phyloP scores from a whole-genome alignment of 2,797 vertebrate species.

The Mormyrops attenuatus region DNA sequence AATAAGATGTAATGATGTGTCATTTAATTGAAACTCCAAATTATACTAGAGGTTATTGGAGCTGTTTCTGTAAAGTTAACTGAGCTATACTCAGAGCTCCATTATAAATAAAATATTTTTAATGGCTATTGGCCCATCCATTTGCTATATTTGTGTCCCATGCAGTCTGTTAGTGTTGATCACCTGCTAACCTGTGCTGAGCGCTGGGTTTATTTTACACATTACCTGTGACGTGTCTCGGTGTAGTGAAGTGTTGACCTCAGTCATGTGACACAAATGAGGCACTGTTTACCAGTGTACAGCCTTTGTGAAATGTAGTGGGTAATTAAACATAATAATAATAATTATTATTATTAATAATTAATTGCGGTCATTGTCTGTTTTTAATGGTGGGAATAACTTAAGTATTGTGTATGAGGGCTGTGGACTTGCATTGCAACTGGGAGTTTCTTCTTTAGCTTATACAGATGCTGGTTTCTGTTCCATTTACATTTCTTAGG shows the following conservation, averaged over 20 bases:
- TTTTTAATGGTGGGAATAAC: background rate
- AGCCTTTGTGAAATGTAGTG: background rate
- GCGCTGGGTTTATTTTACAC: background rate
- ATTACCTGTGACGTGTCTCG: background rate
- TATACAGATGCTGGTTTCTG: background rate
- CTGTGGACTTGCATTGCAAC: background rate
- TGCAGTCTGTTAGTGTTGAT: background rate
- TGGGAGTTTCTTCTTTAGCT: background rate
- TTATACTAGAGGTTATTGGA: background rate
- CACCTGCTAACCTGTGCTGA: background rate
- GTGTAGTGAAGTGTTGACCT: background rate
- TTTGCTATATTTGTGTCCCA: background rate
- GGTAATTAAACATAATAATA: background rate
- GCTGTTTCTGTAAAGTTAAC: background rate
- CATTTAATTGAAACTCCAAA: background rate
- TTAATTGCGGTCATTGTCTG: background rate
- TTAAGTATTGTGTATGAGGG: background rate
- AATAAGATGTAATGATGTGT: background rate
- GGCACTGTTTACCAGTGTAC: background rate
- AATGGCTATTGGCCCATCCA: background rate
- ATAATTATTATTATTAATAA: background rate
- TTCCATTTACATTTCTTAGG: background rate
- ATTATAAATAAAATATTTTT: background rate
- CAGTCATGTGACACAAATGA: background rate
- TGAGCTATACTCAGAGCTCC: background rate